These are phyloP conservation scores for Eulemur rubriventer DNA, from an alignment of 2,797 vertebrate species.

Conservation along the genomic window DNA sequence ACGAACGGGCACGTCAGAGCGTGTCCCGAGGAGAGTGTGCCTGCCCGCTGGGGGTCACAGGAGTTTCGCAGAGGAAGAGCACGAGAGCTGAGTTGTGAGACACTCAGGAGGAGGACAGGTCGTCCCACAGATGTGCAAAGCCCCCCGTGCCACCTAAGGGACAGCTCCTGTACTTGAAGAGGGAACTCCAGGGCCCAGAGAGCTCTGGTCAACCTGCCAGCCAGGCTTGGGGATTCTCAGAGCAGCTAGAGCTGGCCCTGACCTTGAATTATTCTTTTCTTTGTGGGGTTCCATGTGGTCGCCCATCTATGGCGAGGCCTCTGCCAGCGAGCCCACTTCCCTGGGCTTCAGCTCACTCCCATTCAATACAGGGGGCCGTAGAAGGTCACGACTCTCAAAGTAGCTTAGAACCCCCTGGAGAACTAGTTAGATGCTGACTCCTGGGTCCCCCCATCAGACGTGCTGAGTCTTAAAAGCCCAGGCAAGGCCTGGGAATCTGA, in stretches of 20 bases:
- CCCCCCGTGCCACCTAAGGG: not conserved
- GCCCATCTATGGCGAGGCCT: not conserved
- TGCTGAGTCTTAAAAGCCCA: not conserved
- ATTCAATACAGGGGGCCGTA: not conserved
- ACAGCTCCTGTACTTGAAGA: not conserved
- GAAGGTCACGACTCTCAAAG: not conserved
- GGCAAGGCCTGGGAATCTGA: not conserved
- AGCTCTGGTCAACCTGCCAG: not conserved
- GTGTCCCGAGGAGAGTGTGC: not conserved
- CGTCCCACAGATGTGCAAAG: not conserved
- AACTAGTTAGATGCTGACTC: not conserved
- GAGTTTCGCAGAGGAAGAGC: not conserved
- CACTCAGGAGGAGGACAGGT: not conserved
- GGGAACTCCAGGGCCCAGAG: not conserved
- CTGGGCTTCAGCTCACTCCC: not conserved
- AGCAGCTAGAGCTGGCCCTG: not conserved
- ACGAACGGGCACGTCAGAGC: not conserved
- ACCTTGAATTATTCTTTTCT: not conserved
- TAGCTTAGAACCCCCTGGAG: not conserved
- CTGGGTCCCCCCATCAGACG: not conserved
- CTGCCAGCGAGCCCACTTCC: not conserved
- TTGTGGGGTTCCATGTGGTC: not conserved
- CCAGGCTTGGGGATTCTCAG: not conserved
- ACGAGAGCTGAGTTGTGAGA: fast-evolving
- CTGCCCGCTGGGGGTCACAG: fast-evolving